A percentile compares a stretch with the other conserved stretches of the same genome.
phyloP scores from a whole-genome alignment of 2,888 invertebrate genomes.

The Drosophila eohydei region DNA sequence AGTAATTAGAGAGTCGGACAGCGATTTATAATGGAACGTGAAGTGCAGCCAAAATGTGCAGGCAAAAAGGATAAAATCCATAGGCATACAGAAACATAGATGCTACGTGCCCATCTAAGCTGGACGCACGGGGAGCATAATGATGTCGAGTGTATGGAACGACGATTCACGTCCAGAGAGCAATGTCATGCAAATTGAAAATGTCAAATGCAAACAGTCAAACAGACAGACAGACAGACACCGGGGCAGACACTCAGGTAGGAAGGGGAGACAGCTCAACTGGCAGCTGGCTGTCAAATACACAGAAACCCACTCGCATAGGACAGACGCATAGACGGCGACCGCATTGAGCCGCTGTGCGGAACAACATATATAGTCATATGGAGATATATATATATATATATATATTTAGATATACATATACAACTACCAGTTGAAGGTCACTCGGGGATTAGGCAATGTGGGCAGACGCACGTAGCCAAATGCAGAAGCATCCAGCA shows the following conservation, averaged over 20 bases:
- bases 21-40: constrained; percentile 15
- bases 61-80: constrained; percentile 8
- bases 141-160: constrained; percentile 28
- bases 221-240: constrained; percentile 32
- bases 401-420: not conserved
- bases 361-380: not conserved
- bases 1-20: constrained; percentile 24
- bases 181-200: constrained; percentile 76
- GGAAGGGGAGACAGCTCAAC: constrained; percentile 55
- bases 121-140: constrained; percentile 14
- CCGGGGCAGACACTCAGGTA: constrained; percentile 25
- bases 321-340: constrained; percentile 29
- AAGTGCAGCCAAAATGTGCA: constrained; percentile 23
- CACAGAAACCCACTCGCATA: constrained; percentile 46
- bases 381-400: not conserved
- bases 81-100: constrained; percentile 5
- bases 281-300: constrained; percentile 67
- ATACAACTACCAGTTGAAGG: constrained; percentile 49
- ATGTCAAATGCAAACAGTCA: constrained; percentile 75
- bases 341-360: constrained; percentile 50
- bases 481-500: constrained; percentile 43
- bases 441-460: constrained; percentile 53
- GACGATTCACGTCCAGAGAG: constrained; percentile 36
- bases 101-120: constrained; percentile 44
- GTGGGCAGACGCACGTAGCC: constrained; percentile 41